phyloP scores from a whole-genome alignment of 2,113 vertebrate species.

The Fukomys damarensis region DNA sequence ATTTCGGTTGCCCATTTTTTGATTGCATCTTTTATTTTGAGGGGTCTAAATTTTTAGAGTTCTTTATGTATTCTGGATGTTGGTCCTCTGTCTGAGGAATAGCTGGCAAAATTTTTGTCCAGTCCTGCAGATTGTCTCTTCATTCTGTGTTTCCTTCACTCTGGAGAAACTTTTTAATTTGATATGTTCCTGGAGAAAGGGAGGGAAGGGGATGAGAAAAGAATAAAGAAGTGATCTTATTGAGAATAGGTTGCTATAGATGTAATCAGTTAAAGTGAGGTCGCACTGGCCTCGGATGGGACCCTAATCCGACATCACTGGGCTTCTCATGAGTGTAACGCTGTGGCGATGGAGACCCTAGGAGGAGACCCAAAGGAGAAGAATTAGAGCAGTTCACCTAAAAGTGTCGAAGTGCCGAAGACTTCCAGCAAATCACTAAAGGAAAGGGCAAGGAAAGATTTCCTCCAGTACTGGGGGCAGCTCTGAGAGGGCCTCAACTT shows the following conservation, averaged over 20 bases:
- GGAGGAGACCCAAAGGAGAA: background rate
- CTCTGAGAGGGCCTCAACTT: background rate
- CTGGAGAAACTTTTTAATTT: background rate
- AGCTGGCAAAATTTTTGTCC: background rate
- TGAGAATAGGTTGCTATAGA: background rate
- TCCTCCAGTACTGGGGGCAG: background rate
- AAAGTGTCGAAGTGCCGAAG: background rate
- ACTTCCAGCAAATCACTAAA: background rate
- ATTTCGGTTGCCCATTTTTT: background rate
- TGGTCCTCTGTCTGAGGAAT: background rate
- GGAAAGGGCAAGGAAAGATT: too few species aligned
- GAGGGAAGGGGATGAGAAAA: background rate
- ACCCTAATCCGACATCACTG: background rate
- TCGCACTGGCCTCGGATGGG: background rate
- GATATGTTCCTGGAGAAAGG: background rate
- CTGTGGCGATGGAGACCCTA: background rate
- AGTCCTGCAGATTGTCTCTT: background rate
- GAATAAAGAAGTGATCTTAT: too few species aligned
- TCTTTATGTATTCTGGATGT: background rate
- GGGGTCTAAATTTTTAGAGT: background rate
- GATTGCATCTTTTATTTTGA: background rate
- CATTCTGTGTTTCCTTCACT: background rate
- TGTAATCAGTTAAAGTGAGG: background rate
- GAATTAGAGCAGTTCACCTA: background rate
- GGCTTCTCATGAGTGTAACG: too few species aligned